Percentiles rank a stretch among this genome's conserved stretches.
These are phyloP conservation scores for Stenopsyche tienmushanensis DNA, from an alignment of 1,140 invertebrate species.

Conservation along the genomic window DNA sequence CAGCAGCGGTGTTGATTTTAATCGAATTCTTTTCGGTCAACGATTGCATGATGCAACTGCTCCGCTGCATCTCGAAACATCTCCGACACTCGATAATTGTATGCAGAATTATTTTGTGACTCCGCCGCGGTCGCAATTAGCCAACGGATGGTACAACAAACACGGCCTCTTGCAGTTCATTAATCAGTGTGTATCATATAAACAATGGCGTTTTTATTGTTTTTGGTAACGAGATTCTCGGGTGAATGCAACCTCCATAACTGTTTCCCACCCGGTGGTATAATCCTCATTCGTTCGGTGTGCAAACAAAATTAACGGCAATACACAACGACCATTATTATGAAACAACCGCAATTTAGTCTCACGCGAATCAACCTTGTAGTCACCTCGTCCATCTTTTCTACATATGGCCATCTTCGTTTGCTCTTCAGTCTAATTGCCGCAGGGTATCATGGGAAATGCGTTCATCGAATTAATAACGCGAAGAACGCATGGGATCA, in stretches of 20 bases:
- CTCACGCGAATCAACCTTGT: not conserved
- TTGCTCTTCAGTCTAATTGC: no score
- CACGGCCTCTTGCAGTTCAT: slow-evolving; percentile 9
- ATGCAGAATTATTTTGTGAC: no score
- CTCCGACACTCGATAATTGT: not conserved
- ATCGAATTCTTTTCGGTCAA: not conserved
- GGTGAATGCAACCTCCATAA: slow-evolving; percentile 24
- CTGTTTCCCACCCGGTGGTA: slow-evolving; percentile 5
- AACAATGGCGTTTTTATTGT: slow-evolving; percentile 24
- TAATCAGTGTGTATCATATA: slow-evolving; percentile 16
- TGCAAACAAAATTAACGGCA: slow-evolving; percentile 16
- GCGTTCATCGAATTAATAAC: no score
- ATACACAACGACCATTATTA: not conserved
- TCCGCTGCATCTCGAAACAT: not conserved
- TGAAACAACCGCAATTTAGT: slow-evolving; percentile 4
- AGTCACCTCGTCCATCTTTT: not conserved
- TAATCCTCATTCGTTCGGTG: not conserved
- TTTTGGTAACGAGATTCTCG: slow-evolving; percentile 29
- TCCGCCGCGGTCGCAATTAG: not conserved
- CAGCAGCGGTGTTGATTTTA: not conserved
- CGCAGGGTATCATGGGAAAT: no score
- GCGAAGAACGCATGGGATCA: no score
- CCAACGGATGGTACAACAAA: not conserved
- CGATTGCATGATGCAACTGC: no score
- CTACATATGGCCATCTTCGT: not conserved